Conservation (phyloP, 2,113 vertebrate genomes). For the Jacana jacana region DNA sequence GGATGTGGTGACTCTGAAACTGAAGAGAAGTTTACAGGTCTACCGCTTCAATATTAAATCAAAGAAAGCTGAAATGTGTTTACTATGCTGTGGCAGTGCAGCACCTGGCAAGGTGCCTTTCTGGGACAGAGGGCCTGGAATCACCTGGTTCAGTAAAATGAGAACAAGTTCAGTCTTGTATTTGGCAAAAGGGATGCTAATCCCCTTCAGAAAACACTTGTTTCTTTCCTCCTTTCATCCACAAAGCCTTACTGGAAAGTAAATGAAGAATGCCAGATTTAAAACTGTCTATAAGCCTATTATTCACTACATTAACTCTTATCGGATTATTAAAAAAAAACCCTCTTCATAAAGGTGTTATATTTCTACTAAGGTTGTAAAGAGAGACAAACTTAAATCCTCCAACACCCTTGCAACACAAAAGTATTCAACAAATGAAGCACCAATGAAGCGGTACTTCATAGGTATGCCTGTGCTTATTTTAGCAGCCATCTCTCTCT, state of each 20-base stretch:
- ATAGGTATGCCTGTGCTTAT: neutral
- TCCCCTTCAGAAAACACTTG: neutral
- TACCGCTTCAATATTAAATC: neutral
- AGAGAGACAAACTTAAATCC: neutral
- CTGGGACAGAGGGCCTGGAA: neutral
- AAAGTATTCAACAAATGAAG: neutral
- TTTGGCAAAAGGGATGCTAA: neutral
- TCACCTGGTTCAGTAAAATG: neutral
- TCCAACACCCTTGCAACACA: neutral
- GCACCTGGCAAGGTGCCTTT: neutral
- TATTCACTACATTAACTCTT: constrained; percentile 31
- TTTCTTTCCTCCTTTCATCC: neutral
- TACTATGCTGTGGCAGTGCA: neutral
- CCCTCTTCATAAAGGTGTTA: neutral
- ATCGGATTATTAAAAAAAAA: constrained; percentile 43
- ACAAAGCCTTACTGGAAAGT: neutral
- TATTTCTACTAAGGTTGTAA: neutral
- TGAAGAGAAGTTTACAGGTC: neutral
- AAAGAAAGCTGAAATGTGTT: neutral
- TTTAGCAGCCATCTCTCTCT: neutral
- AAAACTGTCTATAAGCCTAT: neutral
- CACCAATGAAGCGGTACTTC: neutral
- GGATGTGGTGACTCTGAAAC: neutral
- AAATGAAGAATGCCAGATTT: neutral
- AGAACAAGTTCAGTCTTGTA: neutral